phyloP scores from a whole-genome alignment of 2,797 vertebrate species.

The Hippoglossus hippoglossus region DNA sequence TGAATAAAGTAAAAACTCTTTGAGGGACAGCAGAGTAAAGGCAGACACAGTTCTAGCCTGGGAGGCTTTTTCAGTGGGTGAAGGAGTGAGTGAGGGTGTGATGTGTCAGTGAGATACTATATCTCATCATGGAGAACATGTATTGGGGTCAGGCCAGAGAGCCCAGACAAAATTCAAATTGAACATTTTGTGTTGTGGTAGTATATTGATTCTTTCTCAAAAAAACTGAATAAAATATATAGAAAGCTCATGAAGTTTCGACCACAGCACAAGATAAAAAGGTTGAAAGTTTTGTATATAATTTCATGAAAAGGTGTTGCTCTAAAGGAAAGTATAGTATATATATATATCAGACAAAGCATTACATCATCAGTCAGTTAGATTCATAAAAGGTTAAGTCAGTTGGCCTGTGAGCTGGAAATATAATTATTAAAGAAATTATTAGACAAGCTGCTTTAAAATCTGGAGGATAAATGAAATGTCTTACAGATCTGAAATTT shows the following conservation, averaged over 20 bases:
- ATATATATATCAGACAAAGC: conserved; percentile 2
- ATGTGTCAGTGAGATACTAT: conserved; percentile 47
- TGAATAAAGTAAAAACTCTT: neutral
- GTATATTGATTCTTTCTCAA: neutral
- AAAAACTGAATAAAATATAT: neutral
- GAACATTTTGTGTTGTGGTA: neutral
- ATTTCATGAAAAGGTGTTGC: neutral
- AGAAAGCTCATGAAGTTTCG: neutral
- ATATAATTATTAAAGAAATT: conserved; percentile 39
- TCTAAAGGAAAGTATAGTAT: neutral
- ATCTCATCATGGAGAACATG: conserved; percentile 58
- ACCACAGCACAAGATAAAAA: neutral
- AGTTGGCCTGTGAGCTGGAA: conserved; percentile 24
- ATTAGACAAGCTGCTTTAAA: conserved; percentile 48
- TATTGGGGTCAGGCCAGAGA: conserved; percentile 45
- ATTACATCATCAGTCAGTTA: conserved; percentile 15
- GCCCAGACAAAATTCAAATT: neutral
- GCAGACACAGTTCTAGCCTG: conserved; percentile 9
- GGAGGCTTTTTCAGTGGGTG: conserved; percentile 28
- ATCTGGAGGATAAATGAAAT: conserved; percentile 57
- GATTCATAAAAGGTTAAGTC: conserved; percentile 15
- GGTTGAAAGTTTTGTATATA: neutral
- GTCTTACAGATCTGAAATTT: conserved; percentile 62
- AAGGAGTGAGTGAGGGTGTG: conserved; percentile 34
- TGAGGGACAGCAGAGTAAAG: neutral